phyloP scores from a whole-genome alignment of 2,113 vertebrate genomes.

The Suncus etruscus region DNA sequence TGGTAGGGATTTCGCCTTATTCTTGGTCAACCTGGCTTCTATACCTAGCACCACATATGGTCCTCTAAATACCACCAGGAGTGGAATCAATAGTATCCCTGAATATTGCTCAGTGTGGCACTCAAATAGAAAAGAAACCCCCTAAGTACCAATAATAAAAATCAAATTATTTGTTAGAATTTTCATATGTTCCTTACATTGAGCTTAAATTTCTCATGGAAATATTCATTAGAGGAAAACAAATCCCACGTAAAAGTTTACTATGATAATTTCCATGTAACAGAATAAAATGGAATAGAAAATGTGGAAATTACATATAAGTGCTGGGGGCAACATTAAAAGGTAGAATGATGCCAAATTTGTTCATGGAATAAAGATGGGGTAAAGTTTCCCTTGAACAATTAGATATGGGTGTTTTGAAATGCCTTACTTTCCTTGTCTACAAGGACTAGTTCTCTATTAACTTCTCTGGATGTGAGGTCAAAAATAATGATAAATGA shows the following conservation, averaged over 20 bases:
- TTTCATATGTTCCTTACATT: neutral
- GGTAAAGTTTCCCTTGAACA: neutral
- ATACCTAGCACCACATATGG: no score
- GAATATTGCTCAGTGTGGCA: no score
- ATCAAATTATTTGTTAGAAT: neutral
- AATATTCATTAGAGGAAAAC: neutral
- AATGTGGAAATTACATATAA: neutral
- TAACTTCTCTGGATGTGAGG: neutral
- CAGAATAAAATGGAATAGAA: neutral
- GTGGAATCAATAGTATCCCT: no score
- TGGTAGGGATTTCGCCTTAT: no score
- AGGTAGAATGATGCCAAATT: neutral
- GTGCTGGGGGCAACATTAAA: neutral
- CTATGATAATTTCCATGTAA: neutral
- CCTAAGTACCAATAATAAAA: neutral
- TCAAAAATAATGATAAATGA: neutral
- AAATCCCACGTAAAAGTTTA: neutral
- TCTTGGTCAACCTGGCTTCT: no score
- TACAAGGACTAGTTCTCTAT: neutral
- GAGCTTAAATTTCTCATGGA: neutral
- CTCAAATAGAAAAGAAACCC: no score
- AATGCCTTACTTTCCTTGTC: neutral
- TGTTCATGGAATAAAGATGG: neutral
- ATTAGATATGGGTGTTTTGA: no score
- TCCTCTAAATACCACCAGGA: no score